Percentiles rank a stretch among this genome's conserved stretches.
phyloP scores from a whole-genome alignment of 2,888 invertebrate genomes.

The Lepidocyrtoides sp. region DNA sequence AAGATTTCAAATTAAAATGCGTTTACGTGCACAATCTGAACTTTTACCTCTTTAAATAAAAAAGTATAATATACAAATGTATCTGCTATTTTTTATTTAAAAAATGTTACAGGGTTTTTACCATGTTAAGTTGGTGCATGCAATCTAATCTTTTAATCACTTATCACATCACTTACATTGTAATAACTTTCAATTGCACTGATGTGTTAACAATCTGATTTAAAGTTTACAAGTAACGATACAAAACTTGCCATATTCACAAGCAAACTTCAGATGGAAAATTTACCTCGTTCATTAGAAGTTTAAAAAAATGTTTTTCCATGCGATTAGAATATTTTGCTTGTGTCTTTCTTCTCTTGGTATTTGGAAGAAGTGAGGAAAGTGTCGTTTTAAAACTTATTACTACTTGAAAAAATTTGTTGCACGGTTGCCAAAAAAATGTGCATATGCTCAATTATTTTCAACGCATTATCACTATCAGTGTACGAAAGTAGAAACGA shows the following conservation, averaged over 20 bases:
- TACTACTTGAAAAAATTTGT: slow-evolving; percentile 55
- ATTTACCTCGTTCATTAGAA: background rate
- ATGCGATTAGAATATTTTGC: too few relatives aligned
- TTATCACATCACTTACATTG: too few relatives aligned
- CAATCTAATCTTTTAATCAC: too few relatives aligned
- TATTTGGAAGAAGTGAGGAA: slow-evolving; percentile 43
- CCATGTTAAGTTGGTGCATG: too few relatives aligned
- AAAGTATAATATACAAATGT: background rate
- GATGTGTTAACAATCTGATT: slow-evolving; percentile 5
- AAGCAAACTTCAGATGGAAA: background rate
- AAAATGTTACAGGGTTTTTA: too few relatives aligned
- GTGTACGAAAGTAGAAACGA: background rate
- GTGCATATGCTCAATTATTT: background rate
- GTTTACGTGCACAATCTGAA: too few relatives aligned
- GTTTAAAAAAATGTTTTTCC: too few relatives aligned
- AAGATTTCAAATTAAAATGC: too few relatives aligned
- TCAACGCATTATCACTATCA: background rate
- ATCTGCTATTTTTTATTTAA: background rate
- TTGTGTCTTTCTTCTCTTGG: too few relatives aligned
- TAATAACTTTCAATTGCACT: background rate
- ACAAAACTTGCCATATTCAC: background rate
- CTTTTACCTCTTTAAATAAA: slow-evolving; percentile 24
- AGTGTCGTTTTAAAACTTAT: slow-evolving; percentile 55
- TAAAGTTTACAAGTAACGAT: background rate
- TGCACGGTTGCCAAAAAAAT: slow-evolving; percentile 55